Conservation (phyloP, 1,140 invertebrate genomes). For the Diorhabda carinulata region DNA sequence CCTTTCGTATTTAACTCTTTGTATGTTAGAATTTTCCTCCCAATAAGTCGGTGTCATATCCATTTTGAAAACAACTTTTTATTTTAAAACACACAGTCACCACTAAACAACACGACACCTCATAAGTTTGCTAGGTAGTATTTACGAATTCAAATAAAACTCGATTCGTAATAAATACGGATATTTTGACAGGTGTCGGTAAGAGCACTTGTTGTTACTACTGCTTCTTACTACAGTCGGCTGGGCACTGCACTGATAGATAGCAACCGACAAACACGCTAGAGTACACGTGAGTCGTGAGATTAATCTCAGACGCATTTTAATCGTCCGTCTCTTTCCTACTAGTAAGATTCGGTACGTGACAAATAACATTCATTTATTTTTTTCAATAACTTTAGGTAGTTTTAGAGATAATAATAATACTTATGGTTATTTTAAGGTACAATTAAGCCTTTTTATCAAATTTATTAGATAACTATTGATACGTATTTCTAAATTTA, state of each 20-base stretch:
- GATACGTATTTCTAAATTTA: constrained; percentile 27
- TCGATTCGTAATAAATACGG: constrained; percentile 5
- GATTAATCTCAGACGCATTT: constrained; percentile 24
- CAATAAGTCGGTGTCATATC: constrained; percentile 35
- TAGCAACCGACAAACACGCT: constrained; percentile 32
- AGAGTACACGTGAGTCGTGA: constrained; percentile 36
- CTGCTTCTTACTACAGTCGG: constrained; percentile 24
- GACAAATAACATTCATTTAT: constrained; percentile 21
- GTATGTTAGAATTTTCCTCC: constrained; percentile 39
- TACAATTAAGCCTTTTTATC: too few species aligned
- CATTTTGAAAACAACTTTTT: constrained; percentile 25
- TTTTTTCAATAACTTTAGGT: too few species aligned
- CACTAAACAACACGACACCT: background rate
- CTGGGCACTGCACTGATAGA: constrained; percentile 34
- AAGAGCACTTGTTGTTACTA: constrained; percentile 11
- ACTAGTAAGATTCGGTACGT: constrained; percentile 18
- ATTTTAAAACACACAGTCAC: constrained; percentile 12
- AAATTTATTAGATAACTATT: background rate
- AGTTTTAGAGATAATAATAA: too few species aligned
- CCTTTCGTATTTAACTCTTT: constrained; percentile 38
- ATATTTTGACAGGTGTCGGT: constrained; percentile 27
- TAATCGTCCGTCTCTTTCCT: constrained; percentile 24
- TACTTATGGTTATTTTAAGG: too few species aligned
- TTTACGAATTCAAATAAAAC: too few species aligned
- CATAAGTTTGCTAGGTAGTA: background rate